A percentile compares a stretch with the other conserved stretches of the same genome.
Conservation (phyloP, 2,888 invertebrate species). For the Rhingia rostrata region DNA sequence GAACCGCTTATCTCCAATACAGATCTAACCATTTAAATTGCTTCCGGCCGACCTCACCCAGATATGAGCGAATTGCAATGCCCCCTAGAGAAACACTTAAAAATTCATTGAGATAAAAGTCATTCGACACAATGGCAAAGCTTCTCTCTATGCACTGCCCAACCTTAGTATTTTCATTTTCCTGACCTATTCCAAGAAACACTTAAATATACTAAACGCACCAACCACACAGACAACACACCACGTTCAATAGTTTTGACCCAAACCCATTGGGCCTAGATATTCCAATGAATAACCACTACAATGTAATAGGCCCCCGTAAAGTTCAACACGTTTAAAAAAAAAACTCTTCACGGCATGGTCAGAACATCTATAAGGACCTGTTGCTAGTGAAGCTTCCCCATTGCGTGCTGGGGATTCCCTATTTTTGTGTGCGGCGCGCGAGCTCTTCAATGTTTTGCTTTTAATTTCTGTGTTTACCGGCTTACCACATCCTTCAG, state of each 20-base stretch:
- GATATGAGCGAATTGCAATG: not conserved
- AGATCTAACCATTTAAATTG: constrained; percentile 1
- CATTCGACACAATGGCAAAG: constrained; percentile 1
- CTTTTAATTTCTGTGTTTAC: not conserved
- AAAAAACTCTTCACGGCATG: constrained; percentile 4
- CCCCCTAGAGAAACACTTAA: constrained; percentile 27
- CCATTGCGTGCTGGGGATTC: constrained; percentile 53
- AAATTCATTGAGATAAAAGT: constrained; percentile 21
- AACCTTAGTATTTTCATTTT: not conserved
- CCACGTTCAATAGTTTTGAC: constrained; percentile 28
- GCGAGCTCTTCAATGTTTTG: constrained; percentile 1
- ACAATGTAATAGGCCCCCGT: not conserved
- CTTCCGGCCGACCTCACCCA: not conserved
- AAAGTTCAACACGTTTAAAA: constrained; percentile 9
- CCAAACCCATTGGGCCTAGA: not conserved
- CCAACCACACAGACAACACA: not conserved
- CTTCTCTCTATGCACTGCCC: not conserved
- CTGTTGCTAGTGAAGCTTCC: constrained; percentile 52
- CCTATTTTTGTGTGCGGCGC: not conserved
- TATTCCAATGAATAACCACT: constrained; percentile 19
- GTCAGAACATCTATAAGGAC: constrained; percentile 42
- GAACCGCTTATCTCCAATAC: not conserved
- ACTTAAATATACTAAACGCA: constrained; percentile 14
- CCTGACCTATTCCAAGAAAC: constrained; percentile 3
- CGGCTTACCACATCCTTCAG: not conserved